Base-by-base conservation (phyloP, 2,888 invertebrate genomes). In the Molanna angustata region DNA sequence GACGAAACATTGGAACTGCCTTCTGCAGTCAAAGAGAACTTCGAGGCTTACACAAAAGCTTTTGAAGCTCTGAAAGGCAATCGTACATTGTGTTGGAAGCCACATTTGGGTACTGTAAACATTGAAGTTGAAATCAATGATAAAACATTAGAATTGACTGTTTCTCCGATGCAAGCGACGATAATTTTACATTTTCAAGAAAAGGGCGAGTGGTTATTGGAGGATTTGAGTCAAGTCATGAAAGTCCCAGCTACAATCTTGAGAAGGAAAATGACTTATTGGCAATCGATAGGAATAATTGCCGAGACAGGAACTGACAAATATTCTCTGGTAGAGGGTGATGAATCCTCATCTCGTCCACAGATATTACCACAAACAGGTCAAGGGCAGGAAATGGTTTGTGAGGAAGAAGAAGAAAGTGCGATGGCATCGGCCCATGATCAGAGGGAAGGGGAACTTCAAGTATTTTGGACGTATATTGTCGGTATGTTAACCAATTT, bases 401-500 rank as follows among this genome's bases (percentile, higher is more conserved):
- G 92, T 62, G 95, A 95, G 67, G 94, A 93, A 63, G 95, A 95
- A 69, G 78, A 85, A 1, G 95, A 95, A 71, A 94, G 94, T 67
- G 94, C 90, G 0, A 93, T 94, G 90, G 94, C 94, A 1, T 94
- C 94, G 16, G 89, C 93, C 1, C 91, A 93, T 67, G 94, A 94
- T 67, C 95, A 95, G 69, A 79, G 94, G 53, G 94, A 95, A 71
- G 94, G 94, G 62, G 95, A 96, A 68, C 74, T 95, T 52, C 94
- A 94, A 79, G 85, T 85, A 43, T 94, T 95, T 70, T 97, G 97
- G 97, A 92, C 94, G 0, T 97, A 96, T 66, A 94, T 97, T 63
- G 90, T 94, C 40, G 96, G 95, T 14, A 97, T 97, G 97, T 72
- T 97, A 52, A 94, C 94, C 9, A 97, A 97, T 75, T 75, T 97